Conservation (phyloP, 2,888 invertebrate species). For the Cenopis cana region DNA sequence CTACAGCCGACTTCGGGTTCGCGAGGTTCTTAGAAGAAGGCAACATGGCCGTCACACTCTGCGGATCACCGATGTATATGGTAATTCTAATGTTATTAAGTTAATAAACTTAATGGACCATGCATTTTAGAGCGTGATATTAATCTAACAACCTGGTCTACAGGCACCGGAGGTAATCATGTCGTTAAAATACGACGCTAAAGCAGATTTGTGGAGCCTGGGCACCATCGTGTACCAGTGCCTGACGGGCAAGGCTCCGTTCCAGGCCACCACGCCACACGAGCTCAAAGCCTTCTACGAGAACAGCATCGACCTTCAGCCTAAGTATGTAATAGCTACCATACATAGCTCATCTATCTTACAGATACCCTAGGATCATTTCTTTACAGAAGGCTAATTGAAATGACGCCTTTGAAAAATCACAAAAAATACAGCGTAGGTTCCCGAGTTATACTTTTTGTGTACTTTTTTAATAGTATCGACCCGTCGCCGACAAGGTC, state of each 20-base stretch:
- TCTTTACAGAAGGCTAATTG: slow-evolving; percentile 6
- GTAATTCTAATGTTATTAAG: slow-evolving; percentile 77
- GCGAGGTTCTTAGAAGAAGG: slow-evolving; percentile 99
- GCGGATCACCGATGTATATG: slow-evolving; percentile 99
- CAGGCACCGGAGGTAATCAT: slow-evolving; percentile 99
- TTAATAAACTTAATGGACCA: background rate
- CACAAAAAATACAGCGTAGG: slow-evolving; percentile 23
- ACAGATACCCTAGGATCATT: background rate
- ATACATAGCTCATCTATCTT: background rate
- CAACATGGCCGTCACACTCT: slow-evolving; percentile 99
- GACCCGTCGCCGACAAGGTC: slow-evolving; percentile 32
- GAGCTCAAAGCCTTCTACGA: slow-evolving; percentile 99
- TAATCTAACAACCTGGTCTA: slow-evolving; percentile 44
- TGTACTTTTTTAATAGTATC: slow-evolving; percentile 28
- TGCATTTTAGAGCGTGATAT: background rate
- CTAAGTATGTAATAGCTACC: slow-evolving; percentile 88
- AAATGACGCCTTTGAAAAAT: background rate
- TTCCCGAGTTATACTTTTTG: slow-evolving; percentile 18
- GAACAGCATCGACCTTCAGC: slow-evolving; percentile 95
- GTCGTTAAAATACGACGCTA: slow-evolving; percentile 99
- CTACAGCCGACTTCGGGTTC: slow-evolving; percentile 98
- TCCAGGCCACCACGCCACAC: slow-evolving; percentile 98
- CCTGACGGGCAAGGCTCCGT: slow-evolving; percentile 99
- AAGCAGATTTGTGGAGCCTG: slow-evolving; percentile 99
- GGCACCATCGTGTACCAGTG: slow-evolving; percentile 99